Evolutionary conservation across 1,140 invertebrate species (phyloP).

Genomic region (Psix sp.): DNA sequence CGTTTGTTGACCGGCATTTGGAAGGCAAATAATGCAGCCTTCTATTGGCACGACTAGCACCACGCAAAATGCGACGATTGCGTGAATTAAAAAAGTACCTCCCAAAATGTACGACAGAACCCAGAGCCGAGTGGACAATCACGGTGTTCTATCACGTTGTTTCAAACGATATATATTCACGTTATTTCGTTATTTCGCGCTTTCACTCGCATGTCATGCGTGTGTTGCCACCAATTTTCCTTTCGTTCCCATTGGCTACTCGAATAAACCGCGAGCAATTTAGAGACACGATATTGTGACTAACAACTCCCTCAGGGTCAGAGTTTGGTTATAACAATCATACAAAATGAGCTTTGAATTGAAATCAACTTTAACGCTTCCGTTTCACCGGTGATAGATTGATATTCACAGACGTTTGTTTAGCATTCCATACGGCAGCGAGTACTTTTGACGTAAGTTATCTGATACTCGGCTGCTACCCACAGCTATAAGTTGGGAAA

Average conservation of each 20-base stretch:
- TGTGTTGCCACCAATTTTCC: conserved; percentile 56
- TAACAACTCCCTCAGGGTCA: conserved; percentile 32
- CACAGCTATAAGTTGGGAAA: conserved; percentile 58
- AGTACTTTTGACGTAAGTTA: conserved; percentile 58
- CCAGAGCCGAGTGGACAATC: conserved; percentile 57
- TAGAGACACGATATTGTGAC: conserved; percentile 31
- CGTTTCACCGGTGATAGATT: conserved; percentile 45
- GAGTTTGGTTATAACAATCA: too few species aligned
- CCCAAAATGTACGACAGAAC: conserved; percentile 17
- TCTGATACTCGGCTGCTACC: conserved; percentile 52
- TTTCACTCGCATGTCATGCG: conserved; percentile 60
- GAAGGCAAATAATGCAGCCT: conserved; percentile 38
- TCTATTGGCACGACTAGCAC: conserved; percentile 52
- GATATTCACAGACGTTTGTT: conserved; percentile 60
- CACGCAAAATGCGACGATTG: conserved; percentile 42
- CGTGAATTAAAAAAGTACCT: conserved; percentile 9
- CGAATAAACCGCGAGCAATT: conserved; percentile 8
- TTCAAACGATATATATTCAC: too few species aligned
- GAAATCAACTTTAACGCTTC: conserved; percentile 17
- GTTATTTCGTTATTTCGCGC: conserved; percentile 59
- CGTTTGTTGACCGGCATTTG: conserved; percentile 7
- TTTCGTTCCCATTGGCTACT: conserved; percentile 60
- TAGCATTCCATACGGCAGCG: conserved; percentile 59
- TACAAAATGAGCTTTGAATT: neutral
- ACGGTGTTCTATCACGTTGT: conserved; percentile 40